Evolutionary conservation across 2,113 vertebrate species (phyloP).

Genomic region (Dryoscopus gambensis): DNA sequence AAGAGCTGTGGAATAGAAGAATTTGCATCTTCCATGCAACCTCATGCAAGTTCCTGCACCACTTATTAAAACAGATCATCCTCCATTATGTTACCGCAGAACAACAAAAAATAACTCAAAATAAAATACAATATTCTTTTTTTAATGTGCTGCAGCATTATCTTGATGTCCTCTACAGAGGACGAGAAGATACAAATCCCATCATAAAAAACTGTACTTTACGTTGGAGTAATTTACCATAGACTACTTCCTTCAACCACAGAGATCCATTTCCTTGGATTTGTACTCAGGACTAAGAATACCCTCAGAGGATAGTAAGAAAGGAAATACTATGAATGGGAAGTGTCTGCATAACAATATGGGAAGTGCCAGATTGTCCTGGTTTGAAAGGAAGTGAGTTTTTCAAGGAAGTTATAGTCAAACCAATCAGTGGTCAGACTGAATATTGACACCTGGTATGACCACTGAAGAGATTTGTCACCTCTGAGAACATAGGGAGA

Average conservation of each 20-base stretch:
- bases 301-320: background rate
- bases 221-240: background rate
- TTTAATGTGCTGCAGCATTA: background rate
- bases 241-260: background rate
- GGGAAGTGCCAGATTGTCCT: background rate
- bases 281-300: background rate
- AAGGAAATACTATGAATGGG: background rate
- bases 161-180: background rate
- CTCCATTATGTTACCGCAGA: background rate
- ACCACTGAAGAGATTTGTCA: too few relatives aligned
- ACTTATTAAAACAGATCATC: background rate
- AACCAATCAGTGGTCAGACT: too few relatives aligned
- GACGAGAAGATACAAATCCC: background rate
- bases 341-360: background rate
- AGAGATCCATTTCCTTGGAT: background rate
- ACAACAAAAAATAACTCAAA: background rate
- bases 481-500: too few relatives aligned
- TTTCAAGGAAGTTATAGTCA: too few relatives aligned
- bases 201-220: background rate
- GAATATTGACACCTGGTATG: too few relatives aligned
- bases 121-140: background rate
- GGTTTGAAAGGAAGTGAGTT: too few relatives aligned
- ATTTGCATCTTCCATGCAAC: background rate
- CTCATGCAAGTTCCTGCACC: background rate
- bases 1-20: background rate